Conservation (phyloP, 23 tunicate species). For the Styela clava region DNA sequence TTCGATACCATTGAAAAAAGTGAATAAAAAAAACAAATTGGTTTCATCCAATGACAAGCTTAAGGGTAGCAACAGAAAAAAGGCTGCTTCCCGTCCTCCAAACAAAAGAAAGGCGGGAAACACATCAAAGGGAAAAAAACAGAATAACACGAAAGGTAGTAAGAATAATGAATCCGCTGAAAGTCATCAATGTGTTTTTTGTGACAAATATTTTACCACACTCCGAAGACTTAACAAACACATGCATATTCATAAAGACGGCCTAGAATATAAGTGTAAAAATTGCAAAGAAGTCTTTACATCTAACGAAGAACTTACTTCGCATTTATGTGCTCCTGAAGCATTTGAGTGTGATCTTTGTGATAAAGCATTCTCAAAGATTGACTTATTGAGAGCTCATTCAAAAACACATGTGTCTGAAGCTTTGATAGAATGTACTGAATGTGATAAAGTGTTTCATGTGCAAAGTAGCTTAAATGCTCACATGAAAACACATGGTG, state of each 20-base stretch:
- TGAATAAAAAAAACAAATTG: background rate
- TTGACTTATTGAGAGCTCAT: background rate
- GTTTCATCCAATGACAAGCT: too few species aligned
- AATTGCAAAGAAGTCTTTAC: background rate
- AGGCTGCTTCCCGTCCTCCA: too few species aligned
- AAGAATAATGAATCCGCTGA: too few species aligned
- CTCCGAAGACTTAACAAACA: background rate
- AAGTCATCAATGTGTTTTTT: background rate
- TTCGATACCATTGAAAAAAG: background rate
- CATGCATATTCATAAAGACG: background rate
- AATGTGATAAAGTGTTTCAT: slow-evolving; percentile 8
- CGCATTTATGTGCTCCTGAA: background rate
- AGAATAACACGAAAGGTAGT: background rate
- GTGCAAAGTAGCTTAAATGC: background rate
- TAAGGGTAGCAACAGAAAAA: too few species aligned
- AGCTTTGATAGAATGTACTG: background rate
- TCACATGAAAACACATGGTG: background rate
- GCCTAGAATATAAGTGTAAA: background rate
- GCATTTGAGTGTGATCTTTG: background rate
- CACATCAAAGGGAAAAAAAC: background rate
- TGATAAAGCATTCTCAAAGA: background rate
- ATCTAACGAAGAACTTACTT: background rate
- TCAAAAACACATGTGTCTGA: background rate
- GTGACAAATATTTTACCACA: background rate
- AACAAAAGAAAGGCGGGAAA: too few species aligned